Percentiles rank a stretch among this genome's conserved stretches.
Evolutionary conservation across 2,888 invertebrate species (phyloP).

Genomic region (Stenodema calcarata): DNA sequence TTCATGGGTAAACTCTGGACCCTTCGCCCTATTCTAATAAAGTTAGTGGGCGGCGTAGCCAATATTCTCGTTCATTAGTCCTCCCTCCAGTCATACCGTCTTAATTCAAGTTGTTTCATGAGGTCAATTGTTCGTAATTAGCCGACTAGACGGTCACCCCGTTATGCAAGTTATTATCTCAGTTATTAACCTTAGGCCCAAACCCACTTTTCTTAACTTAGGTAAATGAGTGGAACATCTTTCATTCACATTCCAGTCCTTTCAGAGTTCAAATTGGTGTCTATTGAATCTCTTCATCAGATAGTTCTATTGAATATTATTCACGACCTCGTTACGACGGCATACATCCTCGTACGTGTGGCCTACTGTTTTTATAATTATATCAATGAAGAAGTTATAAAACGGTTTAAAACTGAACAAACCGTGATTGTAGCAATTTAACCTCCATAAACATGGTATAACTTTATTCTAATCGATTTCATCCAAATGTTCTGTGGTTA

Average conservation of each 20-base stretch:
- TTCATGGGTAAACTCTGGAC: background rate
- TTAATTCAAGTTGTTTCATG: conserved; percentile 20
- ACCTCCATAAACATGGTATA: too few species aligned
- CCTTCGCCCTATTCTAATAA: background rate
- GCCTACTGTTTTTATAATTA: too few species aligned
- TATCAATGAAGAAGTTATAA: too few species aligned
- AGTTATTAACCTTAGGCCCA: conserved; percentile 12
- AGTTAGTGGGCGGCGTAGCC: background rate
- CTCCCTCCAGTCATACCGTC: conserved; percentile 1
- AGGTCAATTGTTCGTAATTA: conserved; percentile 36
- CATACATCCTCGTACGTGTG: too few species aligned
- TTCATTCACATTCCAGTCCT: background rate
- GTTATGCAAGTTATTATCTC: conserved; percentile 26
- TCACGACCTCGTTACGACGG: too few species aligned
- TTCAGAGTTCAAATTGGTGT: background rate
- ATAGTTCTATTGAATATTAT: too few species aligned
- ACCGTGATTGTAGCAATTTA: too few species aligned
- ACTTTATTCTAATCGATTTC: too few species aligned
- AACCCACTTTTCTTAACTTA: conserved; percentile 10
- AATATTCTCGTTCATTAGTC: conserved; percentile 28
- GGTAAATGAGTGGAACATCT: background rate
- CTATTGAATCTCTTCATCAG: background rate
- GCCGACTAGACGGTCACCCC: conserved; percentile 1
- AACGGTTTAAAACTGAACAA: too few species aligned
- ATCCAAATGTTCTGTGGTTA: too few species aligned